Evolutionary conservation across 1,140 invertebrate genomes (phyloP), one percentile per base, ranked within the genome.

Genomic region (Drosophila pallidifrons): DNA sequence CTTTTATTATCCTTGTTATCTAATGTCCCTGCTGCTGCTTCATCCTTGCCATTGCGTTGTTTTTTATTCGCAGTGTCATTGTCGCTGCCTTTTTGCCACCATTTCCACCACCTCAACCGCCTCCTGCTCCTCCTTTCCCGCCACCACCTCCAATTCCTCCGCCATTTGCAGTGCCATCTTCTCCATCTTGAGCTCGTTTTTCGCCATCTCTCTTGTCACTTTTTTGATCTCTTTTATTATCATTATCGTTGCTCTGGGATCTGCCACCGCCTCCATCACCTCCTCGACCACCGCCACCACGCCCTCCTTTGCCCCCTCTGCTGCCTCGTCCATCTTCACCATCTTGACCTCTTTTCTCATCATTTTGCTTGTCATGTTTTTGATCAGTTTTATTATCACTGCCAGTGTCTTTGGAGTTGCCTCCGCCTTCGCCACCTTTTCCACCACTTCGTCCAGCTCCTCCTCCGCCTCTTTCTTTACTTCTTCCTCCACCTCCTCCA

Each of bases 201-300:
- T 38, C 16, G 8, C 20, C 41, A 13, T 58, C n/a, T 7, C 38
- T 67, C n/a, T 57, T 46, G 16, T 67, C 64, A 11, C 16, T 11
- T 43, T 13, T 43, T 43, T 13, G 41, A 43, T 43, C n/a, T 43
- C n/a, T 43, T 25, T 58, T 41, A 5, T 46, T 55, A 6, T 25
- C 15, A 3, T 13, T 47, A 15, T 43, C 47, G 13, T 32, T 47
- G 11, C 20, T 11, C 28, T 20, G n/a, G 20, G 46, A 32, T 10
- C 54, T 57, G 15, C 16, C 47, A 13, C 46, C 47, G 10, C 46
- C 58, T 25, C 49, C 46, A 10, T 38, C 20, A 5, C 55, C 46
- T 2, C 58, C 58, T n/a, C 67, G 47, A 1, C 60, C 47, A 15
- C 46, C 45, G 1, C 66, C 58, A 7, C 66, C 58, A 4, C 57